These are phyloP conservation scores for Prenolepis imparis DNA, from an alignment of 2,888 invertebrate genomes.

Conservation along the genomic window DNA sequence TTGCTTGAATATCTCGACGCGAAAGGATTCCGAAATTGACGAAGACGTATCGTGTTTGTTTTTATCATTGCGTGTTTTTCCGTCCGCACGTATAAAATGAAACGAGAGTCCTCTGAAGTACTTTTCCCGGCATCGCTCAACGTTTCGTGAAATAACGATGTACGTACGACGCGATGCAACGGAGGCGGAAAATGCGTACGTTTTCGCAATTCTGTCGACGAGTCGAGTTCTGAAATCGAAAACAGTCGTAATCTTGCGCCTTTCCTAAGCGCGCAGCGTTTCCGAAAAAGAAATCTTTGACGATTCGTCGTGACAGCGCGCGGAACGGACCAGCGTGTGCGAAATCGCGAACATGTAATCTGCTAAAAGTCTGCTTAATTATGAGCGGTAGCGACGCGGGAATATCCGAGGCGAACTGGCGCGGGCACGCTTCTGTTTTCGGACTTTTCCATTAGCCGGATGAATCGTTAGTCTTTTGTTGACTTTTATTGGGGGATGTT, in stretches of 20 bases:
- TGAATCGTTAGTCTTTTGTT: slow-evolving; percentile 87
- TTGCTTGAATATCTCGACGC: neutral
- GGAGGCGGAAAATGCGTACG: slow-evolving; percentile 19
- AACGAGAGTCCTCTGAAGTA: slow-evolving; percentile 11
- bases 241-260: slow-evolving; percentile 47
- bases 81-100: neutral
- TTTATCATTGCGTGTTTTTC: slow-evolving; percentile 3
- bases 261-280: neutral
- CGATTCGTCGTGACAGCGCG: slow-evolving; percentile 59
- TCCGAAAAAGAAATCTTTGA: slow-evolving; percentile 63
- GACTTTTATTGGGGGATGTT: slow-evolving; percentile 86
- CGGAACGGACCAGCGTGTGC: slow-evolving; percentile 54
- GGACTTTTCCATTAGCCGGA: slow-evolving; percentile 86
- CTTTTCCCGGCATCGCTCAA: slow-evolving; percentile 19
- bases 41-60: slow-evolving; percentile 42
- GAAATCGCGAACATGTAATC: slow-evolving; percentile 83
- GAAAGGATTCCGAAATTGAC: slow-evolving; percentile 25
- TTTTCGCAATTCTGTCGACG: neutral
- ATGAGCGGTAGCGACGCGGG: slow-evolving; percentile 81
- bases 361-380: slow-evolving; percentile 86
- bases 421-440: slow-evolving; percentile 83
- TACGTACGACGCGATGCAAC: slow-evolving; percentile 2
- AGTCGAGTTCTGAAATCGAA: slow-evolving; percentile 5
- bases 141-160: slow-evolving; percentile 43
- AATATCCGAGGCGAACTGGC: slow-evolving; percentile 56